A percentile compares a stretch with the other conserved stretches of the same genome.
Evolutionary conservation across 2,797 vertebrate species (phyloP).

Genomic region (Lutjanus campechanus): DNA sequence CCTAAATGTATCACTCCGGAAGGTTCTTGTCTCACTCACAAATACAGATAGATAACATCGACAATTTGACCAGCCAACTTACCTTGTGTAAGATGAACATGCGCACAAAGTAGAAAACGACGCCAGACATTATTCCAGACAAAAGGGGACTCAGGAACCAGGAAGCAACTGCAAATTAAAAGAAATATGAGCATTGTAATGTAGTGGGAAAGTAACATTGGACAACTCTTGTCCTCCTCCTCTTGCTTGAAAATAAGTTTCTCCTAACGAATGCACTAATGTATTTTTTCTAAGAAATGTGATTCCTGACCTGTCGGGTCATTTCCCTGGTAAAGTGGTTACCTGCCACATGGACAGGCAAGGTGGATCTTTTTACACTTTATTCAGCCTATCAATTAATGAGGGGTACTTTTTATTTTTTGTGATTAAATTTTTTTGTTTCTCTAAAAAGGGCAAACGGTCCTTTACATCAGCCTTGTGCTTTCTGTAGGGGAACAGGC

Average conservation of each 20-base stretch:
- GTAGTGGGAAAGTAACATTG: neutral
- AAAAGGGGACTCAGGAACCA: conserved; percentile 98
- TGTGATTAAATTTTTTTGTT: neutral
- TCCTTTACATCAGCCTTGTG: neutral
- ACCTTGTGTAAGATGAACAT: conserved; percentile 95
- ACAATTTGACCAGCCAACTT: conserved; percentile 60
- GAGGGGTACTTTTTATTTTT: neutral
- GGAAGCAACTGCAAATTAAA: conserved; percentile 88
- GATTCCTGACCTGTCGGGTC: neutral
- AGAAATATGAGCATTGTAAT: conserved; percentile 2
- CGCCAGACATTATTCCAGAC: conserved; percentile 94
- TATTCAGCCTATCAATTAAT: neutral
- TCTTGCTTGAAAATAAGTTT: neutral
- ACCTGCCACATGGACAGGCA: neutral
- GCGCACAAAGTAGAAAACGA: conserved; percentile 94
- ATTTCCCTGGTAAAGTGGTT: neutral
- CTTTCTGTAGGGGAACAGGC: neutral
- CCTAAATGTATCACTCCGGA: neutral
- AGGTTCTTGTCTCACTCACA: conserved; percentile 1
- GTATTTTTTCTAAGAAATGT: neutral
- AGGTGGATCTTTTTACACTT: neutral
- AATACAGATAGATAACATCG: neutral
- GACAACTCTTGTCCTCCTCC: neutral
- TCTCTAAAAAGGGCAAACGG: neutral
- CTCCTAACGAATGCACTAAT: neutral